A percentile compares a stretch with the other conserved stretches of the same genome.
Evolutionary conservation across 2,113 vertebrate species (phyloP).

Genomic region (Suricata suricatta): DNA sequence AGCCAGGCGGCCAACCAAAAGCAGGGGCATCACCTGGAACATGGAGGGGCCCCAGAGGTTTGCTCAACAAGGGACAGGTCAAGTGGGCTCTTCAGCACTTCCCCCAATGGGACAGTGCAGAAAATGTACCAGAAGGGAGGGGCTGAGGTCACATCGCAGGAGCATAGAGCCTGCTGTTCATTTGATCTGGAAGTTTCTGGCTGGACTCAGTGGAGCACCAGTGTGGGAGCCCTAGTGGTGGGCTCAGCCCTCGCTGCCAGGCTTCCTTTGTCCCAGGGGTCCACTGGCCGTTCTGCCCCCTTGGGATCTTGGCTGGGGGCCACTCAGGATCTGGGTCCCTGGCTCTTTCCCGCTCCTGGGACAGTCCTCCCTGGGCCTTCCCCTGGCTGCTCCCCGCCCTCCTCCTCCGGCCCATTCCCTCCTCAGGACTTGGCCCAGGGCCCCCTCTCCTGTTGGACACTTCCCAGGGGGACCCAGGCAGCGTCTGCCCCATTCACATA

Average conservation of each 20-base stretch:
- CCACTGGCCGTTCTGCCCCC: not conserved
- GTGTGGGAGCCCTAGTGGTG: accelerated
- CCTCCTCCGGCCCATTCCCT: not conserved
- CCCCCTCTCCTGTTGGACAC: not conserved
- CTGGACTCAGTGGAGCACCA: not conserved
- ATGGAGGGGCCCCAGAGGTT: not conserved
- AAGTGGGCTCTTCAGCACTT: not conserved
- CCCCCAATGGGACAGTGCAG: not conserved
- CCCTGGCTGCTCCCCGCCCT: not conserved
- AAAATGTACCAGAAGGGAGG: not conserved
- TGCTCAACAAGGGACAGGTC: not conserved
- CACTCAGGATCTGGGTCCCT: accelerated
- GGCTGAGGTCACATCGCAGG: not conserved
- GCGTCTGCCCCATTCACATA: not conserved
- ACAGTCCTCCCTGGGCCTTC: not conserved
- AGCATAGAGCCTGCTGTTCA: not conserved
- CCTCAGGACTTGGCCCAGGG: not conserved
- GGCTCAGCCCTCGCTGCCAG: not conserved
- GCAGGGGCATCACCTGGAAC: not conserved
- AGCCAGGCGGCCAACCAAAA: not conserved
- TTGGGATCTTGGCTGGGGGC: not conserved
- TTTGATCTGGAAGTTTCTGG: not conserved
- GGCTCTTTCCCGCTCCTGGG: not conserved
- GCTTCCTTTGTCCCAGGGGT: not conserved
- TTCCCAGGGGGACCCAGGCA: not conserved